These are phyloP conservation scores for Antitype chi DNA, from an alignment of 2,888 invertebrate genomes.

Conservation along the genomic window DNA sequence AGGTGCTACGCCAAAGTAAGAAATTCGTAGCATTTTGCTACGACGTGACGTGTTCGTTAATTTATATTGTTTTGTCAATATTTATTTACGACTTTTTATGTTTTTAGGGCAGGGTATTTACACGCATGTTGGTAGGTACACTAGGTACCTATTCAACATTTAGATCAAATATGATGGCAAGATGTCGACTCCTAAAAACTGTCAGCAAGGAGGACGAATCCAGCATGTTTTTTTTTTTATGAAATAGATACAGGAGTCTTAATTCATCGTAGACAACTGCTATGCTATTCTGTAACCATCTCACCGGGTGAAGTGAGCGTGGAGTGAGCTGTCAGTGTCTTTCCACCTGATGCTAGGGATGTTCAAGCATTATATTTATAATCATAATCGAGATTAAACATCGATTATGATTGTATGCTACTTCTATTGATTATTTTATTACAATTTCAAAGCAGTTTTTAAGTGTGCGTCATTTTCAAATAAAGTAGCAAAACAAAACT, in stretches of 20 bases:
- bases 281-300: too few species aligned
- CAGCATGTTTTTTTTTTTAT: neutral
- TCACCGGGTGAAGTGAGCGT: too few species aligned
- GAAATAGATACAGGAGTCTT: too few species aligned
- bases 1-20: conserved; percentile 1
- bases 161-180: conserved; percentile 2
- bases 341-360: too few species aligned
- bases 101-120: neutral
- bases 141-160: neutral
- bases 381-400: too few species aligned
- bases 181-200: neutral
- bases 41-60: neutral
- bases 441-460: too few species aligned
- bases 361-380: too few species aligned
- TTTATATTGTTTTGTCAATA: neutral
- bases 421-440: too few species aligned
- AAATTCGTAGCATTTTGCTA: neutral
- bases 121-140: neutral
- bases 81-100: neutral
- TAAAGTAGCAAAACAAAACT: too few species aligned
- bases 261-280: neutral
- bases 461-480: too few species aligned
- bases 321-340: too few species aligned
- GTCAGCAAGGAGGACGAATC: neutral
- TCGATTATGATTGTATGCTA: too few species aligned